Evolutionary conservation across 2,113 vertebrate species (phyloP).

Genomic region (Cryptotis parvus): DNA sequence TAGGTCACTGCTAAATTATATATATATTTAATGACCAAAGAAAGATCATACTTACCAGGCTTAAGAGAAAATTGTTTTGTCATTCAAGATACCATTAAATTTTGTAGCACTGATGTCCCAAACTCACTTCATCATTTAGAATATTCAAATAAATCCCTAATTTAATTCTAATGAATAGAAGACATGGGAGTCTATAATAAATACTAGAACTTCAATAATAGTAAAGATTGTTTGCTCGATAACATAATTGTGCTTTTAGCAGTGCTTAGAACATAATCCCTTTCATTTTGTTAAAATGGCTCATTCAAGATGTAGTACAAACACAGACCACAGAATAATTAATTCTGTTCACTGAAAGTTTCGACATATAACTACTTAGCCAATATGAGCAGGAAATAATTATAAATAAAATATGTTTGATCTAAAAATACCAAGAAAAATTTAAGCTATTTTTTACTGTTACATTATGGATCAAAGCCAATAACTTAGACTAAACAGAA

Average conservation of each 20-base stretch:
- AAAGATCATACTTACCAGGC: not conserved
- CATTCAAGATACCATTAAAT: not conserved
- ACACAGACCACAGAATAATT: conserved; percentile 60
- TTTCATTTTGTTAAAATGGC: conserved; percentile 71
- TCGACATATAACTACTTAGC: conserved; percentile 36
- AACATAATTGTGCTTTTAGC: conserved; percentile 59
- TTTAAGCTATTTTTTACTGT: conserved; percentile 4
- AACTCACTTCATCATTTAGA: conserved; percentile 43
- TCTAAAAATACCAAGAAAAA: conserved; percentile 33
- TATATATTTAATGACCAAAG: not conserved
- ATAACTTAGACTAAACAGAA: not conserved
- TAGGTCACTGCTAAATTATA: not conserved
- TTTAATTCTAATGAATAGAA: conserved; percentile 44
- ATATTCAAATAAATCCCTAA: conserved; percentile 29
- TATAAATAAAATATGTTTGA: not conserved
- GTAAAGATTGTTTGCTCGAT: conserved; percentile 52
- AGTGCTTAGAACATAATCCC: conserved; percentile 40
- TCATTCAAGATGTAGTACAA: conserved; percentile 23
- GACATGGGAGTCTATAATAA: conserved; percentile 15
- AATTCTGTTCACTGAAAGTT: conserved; percentile 53
- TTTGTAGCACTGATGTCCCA: not conserved
- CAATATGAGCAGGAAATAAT: conserved; percentile 36
- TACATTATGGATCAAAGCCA: not conserved
- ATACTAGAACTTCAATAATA: conserved; percentile 35
- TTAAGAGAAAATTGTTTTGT: not conserved